phyloP scores from a whole-genome alignment of 2,113 vertebrate species.

The Asarcornis scutulata region DNA sequence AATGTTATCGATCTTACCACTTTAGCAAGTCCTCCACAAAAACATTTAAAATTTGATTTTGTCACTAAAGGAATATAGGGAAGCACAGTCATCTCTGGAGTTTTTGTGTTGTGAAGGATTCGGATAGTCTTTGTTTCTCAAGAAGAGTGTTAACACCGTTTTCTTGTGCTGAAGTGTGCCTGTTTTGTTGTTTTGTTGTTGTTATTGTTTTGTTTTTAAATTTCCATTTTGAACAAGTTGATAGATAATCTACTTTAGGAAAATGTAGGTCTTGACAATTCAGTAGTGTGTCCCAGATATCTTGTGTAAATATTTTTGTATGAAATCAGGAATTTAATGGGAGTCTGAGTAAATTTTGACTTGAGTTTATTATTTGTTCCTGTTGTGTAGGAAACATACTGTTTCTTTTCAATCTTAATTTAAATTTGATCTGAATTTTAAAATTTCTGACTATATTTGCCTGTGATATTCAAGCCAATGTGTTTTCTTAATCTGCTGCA shows the following conservation, averaged over 20 bases:
- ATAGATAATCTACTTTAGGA: background rate
- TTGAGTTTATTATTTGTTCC: background rate
- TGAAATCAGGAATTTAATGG: background rate
- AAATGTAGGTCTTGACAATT: background rate
- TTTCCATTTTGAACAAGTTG: background rate
- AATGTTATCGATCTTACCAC: fast-evolving
- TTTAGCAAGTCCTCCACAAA: background rate
- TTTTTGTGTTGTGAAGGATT: background rate
- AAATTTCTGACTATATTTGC: background rate
- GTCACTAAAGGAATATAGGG: too few species aligned
- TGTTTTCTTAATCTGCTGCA: background rate
- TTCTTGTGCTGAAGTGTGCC: background rate
- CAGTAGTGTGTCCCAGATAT: background rate
- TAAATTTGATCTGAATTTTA: background rate
- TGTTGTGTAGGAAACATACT: background rate
- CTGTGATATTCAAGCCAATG: background rate
- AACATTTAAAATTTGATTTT: background rate
- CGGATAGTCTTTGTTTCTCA: background rate
- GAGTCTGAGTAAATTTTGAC: background rate
- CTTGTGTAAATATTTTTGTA: background rate
- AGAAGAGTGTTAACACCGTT: background rate
- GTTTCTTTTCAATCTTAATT: background rate
- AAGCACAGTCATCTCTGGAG: background rate
- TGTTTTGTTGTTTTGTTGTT: too few species aligned
- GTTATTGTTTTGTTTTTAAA: background rate